phyloP scores from a whole-genome alignment of 2,113 vertebrate genomes.

The Mesoclemmys tuberculata region DNA sequence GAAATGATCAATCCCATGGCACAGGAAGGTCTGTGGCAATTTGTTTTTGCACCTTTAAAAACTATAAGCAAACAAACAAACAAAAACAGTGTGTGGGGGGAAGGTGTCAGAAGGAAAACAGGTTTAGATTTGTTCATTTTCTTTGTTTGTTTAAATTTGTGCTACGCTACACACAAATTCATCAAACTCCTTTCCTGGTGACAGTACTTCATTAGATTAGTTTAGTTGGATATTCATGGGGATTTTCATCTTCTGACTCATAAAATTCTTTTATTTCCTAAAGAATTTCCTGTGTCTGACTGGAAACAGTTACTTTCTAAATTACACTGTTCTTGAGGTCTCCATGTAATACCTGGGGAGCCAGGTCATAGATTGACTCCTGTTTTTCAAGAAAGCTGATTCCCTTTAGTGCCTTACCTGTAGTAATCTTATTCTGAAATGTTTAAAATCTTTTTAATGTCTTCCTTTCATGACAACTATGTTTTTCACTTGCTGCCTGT shows the following conservation, averaged over 20 bases:
- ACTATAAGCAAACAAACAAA: not conserved
- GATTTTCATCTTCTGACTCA: constrained; percentile 88
- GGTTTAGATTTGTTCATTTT: constrained; percentile 79
- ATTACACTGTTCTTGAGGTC: constrained; percentile 66
- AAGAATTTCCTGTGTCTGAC: constrained; percentile 83
- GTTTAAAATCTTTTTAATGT: constrained; percentile 63
- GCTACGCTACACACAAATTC: constrained; percentile 70
- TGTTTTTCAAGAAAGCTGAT: constrained; percentile 76
- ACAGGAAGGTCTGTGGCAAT: constrained; percentile 20
- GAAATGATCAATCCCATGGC: not conserved
- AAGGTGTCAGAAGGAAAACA: constrained; percentile 45
- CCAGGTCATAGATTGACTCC: constrained; percentile 55
- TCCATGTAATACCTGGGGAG: constrained; percentile 63
- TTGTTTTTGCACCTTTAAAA: constrained; percentile 49
- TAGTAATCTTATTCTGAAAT: constrained; percentile 60
- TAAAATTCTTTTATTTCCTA: constrained; percentile 85
- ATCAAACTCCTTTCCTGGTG: constrained; percentile 72
- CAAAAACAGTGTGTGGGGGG: not conserved
- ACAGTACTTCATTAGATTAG: constrained; percentile 82
- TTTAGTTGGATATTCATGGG: constrained; percentile 78
- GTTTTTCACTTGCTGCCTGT: constrained; percentile 26
- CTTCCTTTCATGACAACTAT: constrained; percentile 4
- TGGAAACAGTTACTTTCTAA: constrained; percentile 79
- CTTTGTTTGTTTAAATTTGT: constrained; percentile 80
- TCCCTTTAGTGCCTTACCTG: constrained; percentile 38